Base-by-base conservation (phyloP, 2,113 vertebrate species). In the Pterocles orientalis region DNA sequence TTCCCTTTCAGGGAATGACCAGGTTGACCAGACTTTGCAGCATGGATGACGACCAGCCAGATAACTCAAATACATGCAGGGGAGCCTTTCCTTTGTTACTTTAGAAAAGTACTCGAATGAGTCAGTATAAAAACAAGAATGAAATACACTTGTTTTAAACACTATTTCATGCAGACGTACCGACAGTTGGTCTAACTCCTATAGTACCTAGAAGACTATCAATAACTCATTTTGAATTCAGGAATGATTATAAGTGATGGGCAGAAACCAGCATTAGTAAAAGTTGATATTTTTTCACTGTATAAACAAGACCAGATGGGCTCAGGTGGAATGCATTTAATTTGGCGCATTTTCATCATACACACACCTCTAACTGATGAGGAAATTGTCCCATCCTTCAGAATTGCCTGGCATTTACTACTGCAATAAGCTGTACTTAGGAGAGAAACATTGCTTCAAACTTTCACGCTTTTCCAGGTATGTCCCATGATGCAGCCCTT, bases 361-460 rank as follows among this genome's bases (percentile, higher is more conserved):
- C 0, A 1, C 34, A 68, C 34, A 71, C 9, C 21, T 92, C 69
- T 90, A 93, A 94, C 14, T 92, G 69, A 92, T 69, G 53, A 92
- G 72, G 48, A 95, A 93, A 95, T 93, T 82, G 57, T 18, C 51
- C 69, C 36, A 92, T 94, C 50, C 69, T 90, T 96, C 92, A 93
- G 60, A 95, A 90, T 3, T 76, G 61, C 41, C 77, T 96, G 77
- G 65, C 80, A 86, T 83, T 96, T 86, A 78, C 72, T 87, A 71
- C 61, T 79, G 61, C 82, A 79, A 51, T 83, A 78, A 93, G 33
- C 43, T 84, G 53, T 88, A 65, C 48, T 96, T 88, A 45, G 39
- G 25, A 71, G 82, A 87, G 78, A 96, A 82, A 86, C 62, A 89
- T 58, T 70, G 60, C 73, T 81, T 79, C 86, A 92, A 75, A 93